A percentile compares a stretch with the other conserved stretches of the same genome.
Evolutionary conservation across 2,797 vertebrate species (phyloP).

Genomic region (Oreochromis mossambicus): DNA sequence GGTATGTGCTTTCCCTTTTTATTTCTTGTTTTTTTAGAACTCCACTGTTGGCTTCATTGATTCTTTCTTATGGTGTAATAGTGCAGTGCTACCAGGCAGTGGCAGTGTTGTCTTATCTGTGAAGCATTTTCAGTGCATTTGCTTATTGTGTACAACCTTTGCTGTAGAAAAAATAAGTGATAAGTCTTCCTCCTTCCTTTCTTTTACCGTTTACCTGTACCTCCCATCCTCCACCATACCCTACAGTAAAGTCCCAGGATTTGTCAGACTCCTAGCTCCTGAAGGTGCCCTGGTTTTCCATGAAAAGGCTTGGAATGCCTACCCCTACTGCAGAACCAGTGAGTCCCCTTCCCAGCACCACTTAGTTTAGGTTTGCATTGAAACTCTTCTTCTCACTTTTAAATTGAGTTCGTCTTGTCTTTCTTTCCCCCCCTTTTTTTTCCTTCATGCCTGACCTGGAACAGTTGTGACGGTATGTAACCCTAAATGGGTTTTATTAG

Average conservation of each 20-base stretch:
- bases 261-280: slow-evolving; percentile 87
- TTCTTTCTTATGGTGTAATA: slow-evolving; percentile 14
- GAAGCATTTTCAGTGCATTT: background rate
- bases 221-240: background rate
- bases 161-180: background rate
- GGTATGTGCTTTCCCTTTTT: slow-evolving; percentile 13
- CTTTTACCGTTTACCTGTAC: background rate
- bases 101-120: slow-evolving; percentile 49
- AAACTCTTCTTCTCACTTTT: background rate
- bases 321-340: slow-evolving; percentile 96
- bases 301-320: slow-evolving; percentile 95
- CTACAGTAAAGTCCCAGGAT: slow-evolving; percentile 88
- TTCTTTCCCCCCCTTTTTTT: background rate
- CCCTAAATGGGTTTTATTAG: background rate
- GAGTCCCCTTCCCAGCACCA: slow-evolving; percentile 49
- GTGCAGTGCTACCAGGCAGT: slow-evolving; percentile 31
- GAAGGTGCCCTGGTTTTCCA: slow-evolving; percentile 90
- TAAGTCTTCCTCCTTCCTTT: background rate
- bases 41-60: background rate
- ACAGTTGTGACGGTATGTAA: slow-evolving; percentile 92
- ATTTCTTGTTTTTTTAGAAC: background rate
- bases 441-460: background rate
- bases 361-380: background rate
- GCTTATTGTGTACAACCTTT: background rate
- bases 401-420: background rate